These are phyloP conservation scores for Chlorodrepanis virens DNA, from an alignment of 2,113 vertebrate species.

Conservation along the genomic window DNA sequence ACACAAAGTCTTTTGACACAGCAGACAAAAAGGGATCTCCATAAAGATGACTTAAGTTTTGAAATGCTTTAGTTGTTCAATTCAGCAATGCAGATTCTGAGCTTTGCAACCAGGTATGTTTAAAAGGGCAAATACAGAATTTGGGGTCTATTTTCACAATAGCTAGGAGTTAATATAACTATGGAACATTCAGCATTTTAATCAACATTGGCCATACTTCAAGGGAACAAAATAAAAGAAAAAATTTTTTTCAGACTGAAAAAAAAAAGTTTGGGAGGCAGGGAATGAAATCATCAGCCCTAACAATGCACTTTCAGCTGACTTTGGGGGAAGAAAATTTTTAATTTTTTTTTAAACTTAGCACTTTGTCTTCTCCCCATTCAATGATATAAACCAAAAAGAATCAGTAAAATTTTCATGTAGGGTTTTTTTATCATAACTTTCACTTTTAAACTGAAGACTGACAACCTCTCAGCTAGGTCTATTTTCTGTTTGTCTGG, in stretches of 20 bases:
- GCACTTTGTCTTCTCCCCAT: background rate
- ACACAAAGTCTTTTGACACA: background rate
- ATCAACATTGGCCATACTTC: background rate
- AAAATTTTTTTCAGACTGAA: background rate
- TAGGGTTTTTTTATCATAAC: background rate
- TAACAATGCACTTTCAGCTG: background rate
- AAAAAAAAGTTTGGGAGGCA: background rate
- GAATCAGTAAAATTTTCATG: background rate
- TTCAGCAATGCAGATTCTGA: background rate
- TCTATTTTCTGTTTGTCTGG: background rate
- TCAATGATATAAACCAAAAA: background rate
- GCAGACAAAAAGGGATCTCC: background rate
- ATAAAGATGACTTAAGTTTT: background rate
- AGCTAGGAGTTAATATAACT: background rate
- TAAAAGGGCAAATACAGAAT: background rate
- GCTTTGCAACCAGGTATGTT: background rate
- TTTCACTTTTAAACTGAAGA: slow-evolving; percentile 6
- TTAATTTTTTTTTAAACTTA: background rate
- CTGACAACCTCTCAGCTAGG: background rate
- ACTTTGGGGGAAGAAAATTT: background rate
- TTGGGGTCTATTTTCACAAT: background rate
- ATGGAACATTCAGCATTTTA: background rate
- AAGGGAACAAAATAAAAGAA: background rate
- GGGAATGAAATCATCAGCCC: background rate
- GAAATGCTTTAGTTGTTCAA: background rate